Percentiles rank a stretch among this genome's conserved stretches.
These are phyloP conservation scores for Mesocentrotus franciscanus DNA, from an alignment of 53 echinoderm and acorn worm species.

Conservation along the genomic window DNA sequence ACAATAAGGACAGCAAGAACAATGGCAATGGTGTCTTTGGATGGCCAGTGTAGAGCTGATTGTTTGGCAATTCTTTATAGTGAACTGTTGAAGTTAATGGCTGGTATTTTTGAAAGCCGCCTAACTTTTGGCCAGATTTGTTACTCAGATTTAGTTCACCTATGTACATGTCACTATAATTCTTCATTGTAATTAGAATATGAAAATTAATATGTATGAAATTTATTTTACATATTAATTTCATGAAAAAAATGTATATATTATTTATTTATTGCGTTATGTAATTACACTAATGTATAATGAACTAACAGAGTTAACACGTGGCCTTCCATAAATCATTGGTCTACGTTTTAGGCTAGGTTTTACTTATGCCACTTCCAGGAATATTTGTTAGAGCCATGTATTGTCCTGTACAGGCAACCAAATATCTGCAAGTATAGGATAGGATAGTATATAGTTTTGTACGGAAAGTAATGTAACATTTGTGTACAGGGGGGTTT, in stretches of 20 bases:
- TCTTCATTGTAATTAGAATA: background rate
- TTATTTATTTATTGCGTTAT: background rate
- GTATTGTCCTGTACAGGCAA: background rate
- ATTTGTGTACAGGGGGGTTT: too few species aligned
- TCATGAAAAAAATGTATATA: background rate
- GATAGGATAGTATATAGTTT: too few species aligned
- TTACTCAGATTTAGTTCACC: background rate
- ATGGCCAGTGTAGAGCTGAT: background rate
- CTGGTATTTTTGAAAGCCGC: background rate
- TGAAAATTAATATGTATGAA: background rate
- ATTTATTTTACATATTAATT: background rate
- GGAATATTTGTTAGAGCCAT: background rate
- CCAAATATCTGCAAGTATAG: background rate
- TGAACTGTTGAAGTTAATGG: background rate
- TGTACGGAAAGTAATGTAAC: too few species aligned
- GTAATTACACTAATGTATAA: background rate
- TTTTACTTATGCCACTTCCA: too few species aligned
- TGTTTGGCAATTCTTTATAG: background rate
- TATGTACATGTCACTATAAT: background rate
- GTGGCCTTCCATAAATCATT: too few species aligned
- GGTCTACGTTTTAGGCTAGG: too few species aligned
- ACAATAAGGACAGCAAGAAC: background rate
- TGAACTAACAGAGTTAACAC: background rate
- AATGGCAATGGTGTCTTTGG: background rate
- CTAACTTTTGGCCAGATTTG: background rate